A percentile compares a stretch with the other conserved stretches of the same genome.
phyloP scores from a whole-genome alignment of 1,140 invertebrate species.

The Geopemphigus sp. region DNA sequence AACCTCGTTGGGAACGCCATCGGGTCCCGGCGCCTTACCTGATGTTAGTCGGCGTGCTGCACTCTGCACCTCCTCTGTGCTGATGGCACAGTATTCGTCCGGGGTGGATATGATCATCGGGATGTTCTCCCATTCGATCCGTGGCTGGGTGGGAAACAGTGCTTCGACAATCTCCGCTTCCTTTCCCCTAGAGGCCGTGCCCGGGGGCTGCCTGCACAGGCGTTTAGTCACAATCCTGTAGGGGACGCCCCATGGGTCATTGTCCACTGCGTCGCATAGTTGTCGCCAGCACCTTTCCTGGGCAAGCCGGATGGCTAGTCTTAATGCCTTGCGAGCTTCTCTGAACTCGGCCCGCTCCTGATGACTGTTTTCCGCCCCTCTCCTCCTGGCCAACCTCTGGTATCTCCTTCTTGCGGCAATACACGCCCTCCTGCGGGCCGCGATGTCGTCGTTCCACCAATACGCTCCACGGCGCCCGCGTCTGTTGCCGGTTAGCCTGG shows the following conservation, averaged over 20 bases:
- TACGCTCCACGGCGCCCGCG: background rate
- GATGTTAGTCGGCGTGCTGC: too few relatives aligned
- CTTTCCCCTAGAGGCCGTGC: too few relatives aligned
- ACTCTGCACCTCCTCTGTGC: too few relatives aligned
- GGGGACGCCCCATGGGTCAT: constrained; percentile 10
- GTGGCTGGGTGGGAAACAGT: background rate
- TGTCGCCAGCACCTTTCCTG: constrained; percentile 16
- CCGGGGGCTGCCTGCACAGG: background rate
- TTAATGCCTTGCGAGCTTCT: background rate
- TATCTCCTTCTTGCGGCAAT: background rate
- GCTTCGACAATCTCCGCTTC: background rate
- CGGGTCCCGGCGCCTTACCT: too few relatives aligned
- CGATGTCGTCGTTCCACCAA: background rate
- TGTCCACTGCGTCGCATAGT: constrained; percentile 3
- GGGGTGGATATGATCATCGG: too few relatives aligned
- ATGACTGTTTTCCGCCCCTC: background rate
- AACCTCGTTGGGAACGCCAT: too few relatives aligned
- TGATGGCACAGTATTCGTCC: too few relatives aligned
- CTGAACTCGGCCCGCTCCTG: background rate
- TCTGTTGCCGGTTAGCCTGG: background rate
- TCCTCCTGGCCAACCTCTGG: background rate
- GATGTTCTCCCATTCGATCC: background rate
- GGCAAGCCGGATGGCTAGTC: background rate
- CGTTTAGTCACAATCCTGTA: constrained; percentile 14
- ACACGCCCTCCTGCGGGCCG: background rate